These are phyloP conservation scores for Drosophila pseudoananassae DNA, from an alignment of 1,140 invertebrate species.

Conservation along the genomic window DNA sequence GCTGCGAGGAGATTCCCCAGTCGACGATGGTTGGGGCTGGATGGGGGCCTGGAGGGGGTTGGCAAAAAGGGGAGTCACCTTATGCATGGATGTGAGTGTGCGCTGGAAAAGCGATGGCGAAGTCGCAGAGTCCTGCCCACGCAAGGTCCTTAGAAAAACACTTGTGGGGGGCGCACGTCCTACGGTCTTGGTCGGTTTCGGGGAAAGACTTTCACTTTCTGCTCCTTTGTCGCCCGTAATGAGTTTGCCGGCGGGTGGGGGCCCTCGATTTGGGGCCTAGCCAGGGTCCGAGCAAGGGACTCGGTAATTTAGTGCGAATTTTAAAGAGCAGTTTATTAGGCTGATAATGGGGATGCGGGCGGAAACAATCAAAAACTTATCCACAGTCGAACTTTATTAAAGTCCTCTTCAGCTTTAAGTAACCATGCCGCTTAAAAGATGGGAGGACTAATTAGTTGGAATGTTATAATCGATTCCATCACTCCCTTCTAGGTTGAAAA, in stretches of 20 bases:
- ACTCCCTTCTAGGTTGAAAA: background rate
- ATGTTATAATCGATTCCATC: background rate
- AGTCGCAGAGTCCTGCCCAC: conserved; percentile 12
- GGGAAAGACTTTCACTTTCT: conserved; percentile 71
- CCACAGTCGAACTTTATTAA: background rate
- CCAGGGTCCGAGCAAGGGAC: background rate
- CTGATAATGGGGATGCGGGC: conserved; percentile 27
- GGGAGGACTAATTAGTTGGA: background rate
- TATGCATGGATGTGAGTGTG: conserved; percentile 18
- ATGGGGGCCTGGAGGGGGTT: background rate
- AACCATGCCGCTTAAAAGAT: too few species aligned
- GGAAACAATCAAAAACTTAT: background rate
- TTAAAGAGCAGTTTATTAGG: conserved; percentile 62
- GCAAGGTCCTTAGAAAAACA: conserved; percentile 31
- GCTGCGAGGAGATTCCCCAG: conserved; percentile 23
- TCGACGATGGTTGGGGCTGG: conserved; percentile 1
- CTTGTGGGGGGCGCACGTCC: conserved; percentile 63
- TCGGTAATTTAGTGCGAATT: conserved; percentile 14
- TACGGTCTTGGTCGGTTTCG: conserved; percentile 15
- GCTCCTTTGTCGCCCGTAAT: conserved; percentile 57
- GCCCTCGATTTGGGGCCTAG: background rate
- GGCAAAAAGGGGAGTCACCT: conserved; percentile 26
- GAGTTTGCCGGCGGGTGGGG: conserved; percentile 35
- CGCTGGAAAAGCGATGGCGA: conserved; percentile 23
- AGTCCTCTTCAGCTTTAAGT: too few species aligned